These are phyloP conservation scores for Sebastes iracundus DNA, from an alignment of 2,797 vertebrate species.

Conservation along the genomic window DNA sequence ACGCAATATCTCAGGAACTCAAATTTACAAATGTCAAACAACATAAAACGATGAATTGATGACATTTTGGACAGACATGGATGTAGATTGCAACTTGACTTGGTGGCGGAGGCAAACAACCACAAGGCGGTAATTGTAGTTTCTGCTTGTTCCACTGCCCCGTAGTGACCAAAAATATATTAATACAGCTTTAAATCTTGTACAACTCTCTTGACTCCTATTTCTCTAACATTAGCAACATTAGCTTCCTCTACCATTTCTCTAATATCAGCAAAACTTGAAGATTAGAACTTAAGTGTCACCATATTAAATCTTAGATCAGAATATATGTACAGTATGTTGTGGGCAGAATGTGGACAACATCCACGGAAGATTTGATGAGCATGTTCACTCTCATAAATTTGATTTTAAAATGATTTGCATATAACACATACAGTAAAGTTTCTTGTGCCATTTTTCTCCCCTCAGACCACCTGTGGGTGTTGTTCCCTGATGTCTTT, in stretches of 20 bases:
- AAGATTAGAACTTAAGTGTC: neutral
- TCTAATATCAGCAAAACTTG: neutral
- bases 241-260: neutral
- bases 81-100: too few species aligned
- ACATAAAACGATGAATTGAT: too few species aligned
- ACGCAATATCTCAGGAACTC: too few species aligned
- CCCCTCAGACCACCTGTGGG: slow-evolving; percentile 93
- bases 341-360: neutral
- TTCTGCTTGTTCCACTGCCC: too few species aligned
- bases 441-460: neutral
- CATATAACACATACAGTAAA: neutral
- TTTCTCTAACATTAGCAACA: neutral
- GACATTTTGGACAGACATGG: too few species aligned
- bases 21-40: too few species aligned
- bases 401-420: neutral
- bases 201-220: too few species aligned
- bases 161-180: neutral
- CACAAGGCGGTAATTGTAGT: too few species aligned
- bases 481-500: slow-evolving; percentile 94
- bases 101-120: too few species aligned
- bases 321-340: neutral
- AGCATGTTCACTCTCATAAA: neutral
- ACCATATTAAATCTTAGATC: neutral
- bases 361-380: neutral
- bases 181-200: neutral